phyloP scores from a whole-genome alignment of 2,797 vertebrate genomes.

The Clarias pachynema region DNA sequence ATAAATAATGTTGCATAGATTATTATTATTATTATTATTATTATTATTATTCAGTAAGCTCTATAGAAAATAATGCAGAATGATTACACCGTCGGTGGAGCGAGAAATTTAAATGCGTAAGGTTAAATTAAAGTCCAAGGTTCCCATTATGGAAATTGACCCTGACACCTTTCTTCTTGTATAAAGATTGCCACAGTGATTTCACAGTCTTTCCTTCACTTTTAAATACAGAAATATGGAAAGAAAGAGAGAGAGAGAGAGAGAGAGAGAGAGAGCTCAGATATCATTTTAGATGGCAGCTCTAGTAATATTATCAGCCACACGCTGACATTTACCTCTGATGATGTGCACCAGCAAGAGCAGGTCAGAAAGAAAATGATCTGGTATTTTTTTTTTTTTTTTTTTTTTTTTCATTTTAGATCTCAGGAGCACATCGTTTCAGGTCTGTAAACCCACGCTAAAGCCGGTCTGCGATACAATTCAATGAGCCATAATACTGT shows the following conservation, averaged over 20 bases:
- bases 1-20: neutral
- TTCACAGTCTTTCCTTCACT: neutral
- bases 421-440: constrained; percentile 17
- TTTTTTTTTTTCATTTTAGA: constrained; percentile 21
- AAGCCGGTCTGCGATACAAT: constrained; percentile 18
- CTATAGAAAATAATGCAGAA: neutral
- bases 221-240: neutral
- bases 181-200: neutral
- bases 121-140: constrained; percentile 10
- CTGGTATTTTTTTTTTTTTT: neutral
- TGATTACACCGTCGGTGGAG: neutral
- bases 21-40: neutral
- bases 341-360: constrained; percentile 36
- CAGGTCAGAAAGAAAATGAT: constrained; percentile 47
- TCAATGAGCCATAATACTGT: constrained; percentile 1
- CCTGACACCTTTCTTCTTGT: neutral
- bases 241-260: neutral
- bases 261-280: constrained; percentile 1
- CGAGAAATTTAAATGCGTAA: neutral
- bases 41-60: neutral
- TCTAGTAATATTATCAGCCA: constrained; percentile 30
- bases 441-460: constrained; percentile 25
- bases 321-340: constrained; percentile 45
- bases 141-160: neutral
- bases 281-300: constrained; percentile 22